Evolutionary conservation across 2,888 invertebrate genomes (phyloP), one percentile per base, ranked within the genome.

Genomic region (Sipha maydis): DNA sequence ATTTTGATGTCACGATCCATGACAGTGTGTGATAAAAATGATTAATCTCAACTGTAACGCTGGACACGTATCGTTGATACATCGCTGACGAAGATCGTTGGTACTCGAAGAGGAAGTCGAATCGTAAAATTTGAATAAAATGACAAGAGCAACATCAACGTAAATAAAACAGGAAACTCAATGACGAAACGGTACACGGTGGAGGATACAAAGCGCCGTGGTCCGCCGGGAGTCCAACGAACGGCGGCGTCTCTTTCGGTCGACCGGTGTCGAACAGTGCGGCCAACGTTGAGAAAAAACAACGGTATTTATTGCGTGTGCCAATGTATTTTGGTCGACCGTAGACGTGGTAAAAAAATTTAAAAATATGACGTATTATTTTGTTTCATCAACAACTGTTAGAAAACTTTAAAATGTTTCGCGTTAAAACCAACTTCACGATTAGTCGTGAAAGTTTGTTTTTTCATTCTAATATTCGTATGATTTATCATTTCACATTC

Each of bases 231-330:
- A 11, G 28, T 38, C 41, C 80, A 67, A 80, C 28, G 38, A 67
- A 11, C 80, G n/a, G 80, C 67, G 41, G 80, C 80, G 67, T 80
- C 80, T 38, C 25, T 80, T 67, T 80, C 80, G 61, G n/a, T 38
- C 38, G 67, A n/a, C 67, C 80, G 67, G 80, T 19, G 41, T 80
- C 56, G 7, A 19, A 69, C 80, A 80, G 80, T 67, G 67, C 17
- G 3, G 80, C 67, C 80, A 80, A 67, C 75, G 25, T 9, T 8
- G 31, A 9, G n/a, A 28, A 69, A 69, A n/a, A 69, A 69, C 19
- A n/a, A 48, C 48, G 48, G 48, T 48, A 71, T 1, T 71, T 17
- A 71, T 71, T 31, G 61, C 25, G 61, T 19, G 61, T 25, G 21
- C 25, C 61, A 11, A 9, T 54, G 4, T 54, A 54, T 54, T 54